Percentiles rank a stretch among this genome's conserved stretches.
Conservation (phyloP, 2,113 vertebrate species). For the Scomber japonicus region DNA sequence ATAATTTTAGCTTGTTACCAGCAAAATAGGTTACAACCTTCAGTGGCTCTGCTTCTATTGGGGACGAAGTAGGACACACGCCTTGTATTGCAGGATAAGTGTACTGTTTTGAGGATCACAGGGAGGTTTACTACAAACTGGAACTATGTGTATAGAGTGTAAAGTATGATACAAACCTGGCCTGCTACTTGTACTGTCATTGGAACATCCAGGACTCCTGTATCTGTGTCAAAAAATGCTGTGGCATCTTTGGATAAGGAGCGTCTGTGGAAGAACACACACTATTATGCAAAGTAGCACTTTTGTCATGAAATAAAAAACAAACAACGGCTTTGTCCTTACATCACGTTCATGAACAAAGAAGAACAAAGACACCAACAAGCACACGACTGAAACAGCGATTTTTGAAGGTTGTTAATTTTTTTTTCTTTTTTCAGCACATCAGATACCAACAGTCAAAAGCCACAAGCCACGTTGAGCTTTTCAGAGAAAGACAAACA, state of each 20-base stretch:
- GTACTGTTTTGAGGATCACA: slow-evolving; percentile 26
- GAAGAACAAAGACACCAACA: slow-evolving; percentile 7
- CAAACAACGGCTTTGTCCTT: background rate
- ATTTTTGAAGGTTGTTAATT: slow-evolving; percentile 1
- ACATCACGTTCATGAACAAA: slow-evolving; percentile 11
- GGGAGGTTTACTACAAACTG: background rate
- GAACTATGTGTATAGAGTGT: background rate
- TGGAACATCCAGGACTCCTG: slow-evolving; percentile 90
- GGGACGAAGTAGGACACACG: slow-evolving; percentile 69
- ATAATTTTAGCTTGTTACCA: slow-evolving; percentile 78
- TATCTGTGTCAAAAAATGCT: slow-evolving; percentile 88
- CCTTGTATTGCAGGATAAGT: background rate
- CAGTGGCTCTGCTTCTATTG: slow-evolving; percentile 47
- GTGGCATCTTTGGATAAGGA: slow-evolving; percentile 88
- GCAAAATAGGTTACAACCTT: slow-evolving; percentile 78
- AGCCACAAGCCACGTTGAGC: slow-evolving; percentile 10
- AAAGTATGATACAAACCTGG: slow-evolving; percentile 85
- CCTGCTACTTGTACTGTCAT: slow-evolving; percentile 85
- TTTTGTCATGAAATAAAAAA: background rate
- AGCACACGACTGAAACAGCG: slow-evolving; percentile 4
- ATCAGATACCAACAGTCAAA: slow-evolving; percentile 30
- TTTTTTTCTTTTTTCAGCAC: background rate
- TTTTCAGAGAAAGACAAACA: slow-evolving; percentile 47
- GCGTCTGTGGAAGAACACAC: slow-evolving; percentile 71
- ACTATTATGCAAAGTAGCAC: background rate